These are phyloP conservation scores for Platysteira castanea DNA, from an alignment of 2,113 vertebrate genomes.

Conservation along the genomic window DNA sequence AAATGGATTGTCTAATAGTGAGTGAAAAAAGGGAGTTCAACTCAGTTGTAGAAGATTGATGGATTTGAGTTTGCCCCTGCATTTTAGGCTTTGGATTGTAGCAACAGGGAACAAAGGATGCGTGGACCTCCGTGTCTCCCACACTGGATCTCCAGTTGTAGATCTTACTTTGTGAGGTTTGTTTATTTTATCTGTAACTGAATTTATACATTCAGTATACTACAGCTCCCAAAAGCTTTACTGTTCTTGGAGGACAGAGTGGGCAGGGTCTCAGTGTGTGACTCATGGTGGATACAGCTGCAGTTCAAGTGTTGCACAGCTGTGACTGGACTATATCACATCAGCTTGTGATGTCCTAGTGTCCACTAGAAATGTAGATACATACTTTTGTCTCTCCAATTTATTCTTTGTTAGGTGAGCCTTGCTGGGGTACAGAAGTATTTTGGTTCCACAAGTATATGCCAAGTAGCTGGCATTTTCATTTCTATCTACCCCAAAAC, in stretches of 20 bases:
- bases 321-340: background rate
- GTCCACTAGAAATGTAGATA: background rate
- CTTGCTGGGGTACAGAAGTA: background rate
- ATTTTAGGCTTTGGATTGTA: background rate
- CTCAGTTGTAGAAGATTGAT: background rate
- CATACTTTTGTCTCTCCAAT: background rate
- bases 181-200: background rate
- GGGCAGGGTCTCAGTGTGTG: background rate
- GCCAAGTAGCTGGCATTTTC: background rate
- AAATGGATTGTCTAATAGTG: background rate
- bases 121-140: background rate
- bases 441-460: background rate
- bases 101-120: background rate
- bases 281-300: background rate
- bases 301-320: background rate
- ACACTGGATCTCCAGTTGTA: background rate
- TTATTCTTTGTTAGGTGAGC: background rate
- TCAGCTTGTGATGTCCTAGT: background rate
- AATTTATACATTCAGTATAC: background rate
- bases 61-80: background rate
- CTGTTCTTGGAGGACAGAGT: background rate
- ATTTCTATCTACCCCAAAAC: background rate
- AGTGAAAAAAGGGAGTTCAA: background rate
- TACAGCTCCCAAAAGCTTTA: background rate
- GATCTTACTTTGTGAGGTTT: background rate